Conservation (phyloP, 2,113 vertebrate species). For the Onychostruthus taczanowskii region DNA sequence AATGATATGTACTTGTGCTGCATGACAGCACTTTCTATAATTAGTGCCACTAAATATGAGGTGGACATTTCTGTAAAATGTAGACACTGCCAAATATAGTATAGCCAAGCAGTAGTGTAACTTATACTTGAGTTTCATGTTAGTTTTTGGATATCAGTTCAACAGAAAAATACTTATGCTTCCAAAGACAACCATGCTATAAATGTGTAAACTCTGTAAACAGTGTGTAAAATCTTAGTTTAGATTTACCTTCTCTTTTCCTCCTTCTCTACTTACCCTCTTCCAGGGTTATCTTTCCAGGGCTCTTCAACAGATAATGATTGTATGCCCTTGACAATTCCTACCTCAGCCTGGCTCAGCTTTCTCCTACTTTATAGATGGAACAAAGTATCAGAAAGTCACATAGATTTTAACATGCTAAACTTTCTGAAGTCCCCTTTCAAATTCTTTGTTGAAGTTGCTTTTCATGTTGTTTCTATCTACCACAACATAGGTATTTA, state of each 20-base stretch:
- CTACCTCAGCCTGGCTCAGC: background rate
- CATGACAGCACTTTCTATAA: constrained; percentile 68
- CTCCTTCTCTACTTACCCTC: background rate
- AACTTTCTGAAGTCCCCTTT: background rate
- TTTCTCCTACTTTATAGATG: background rate
- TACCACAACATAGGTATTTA: background rate
- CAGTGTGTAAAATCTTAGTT: background rate
- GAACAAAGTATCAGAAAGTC: background rate
- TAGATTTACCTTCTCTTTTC: background rate
- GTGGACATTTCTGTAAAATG: constrained; percentile 68
- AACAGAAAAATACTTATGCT: background rate
- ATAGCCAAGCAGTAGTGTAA: constrained; percentile 49
- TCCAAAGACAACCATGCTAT: background rate
- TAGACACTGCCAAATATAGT: constrained; percentile 70
- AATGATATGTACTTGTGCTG: constrained; percentile 36
- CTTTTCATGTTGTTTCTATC: background rate
- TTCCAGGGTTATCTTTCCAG: background rate
- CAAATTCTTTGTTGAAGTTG: background rate
- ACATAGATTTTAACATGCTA: background rate
- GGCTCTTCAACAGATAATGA: background rate
- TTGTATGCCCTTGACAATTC: background rate
- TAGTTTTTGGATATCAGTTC: background rate
- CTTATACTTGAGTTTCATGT: constrained; percentile 47
- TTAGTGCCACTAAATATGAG: constrained; percentile 61
- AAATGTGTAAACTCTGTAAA: background rate